A percentile compares a stretch with the other conserved stretches of the same genome.
Conservation (phyloP, 30 jellyfish, hydroid and myxozoan genomes). For the Morbakka virulenta region DNA sequence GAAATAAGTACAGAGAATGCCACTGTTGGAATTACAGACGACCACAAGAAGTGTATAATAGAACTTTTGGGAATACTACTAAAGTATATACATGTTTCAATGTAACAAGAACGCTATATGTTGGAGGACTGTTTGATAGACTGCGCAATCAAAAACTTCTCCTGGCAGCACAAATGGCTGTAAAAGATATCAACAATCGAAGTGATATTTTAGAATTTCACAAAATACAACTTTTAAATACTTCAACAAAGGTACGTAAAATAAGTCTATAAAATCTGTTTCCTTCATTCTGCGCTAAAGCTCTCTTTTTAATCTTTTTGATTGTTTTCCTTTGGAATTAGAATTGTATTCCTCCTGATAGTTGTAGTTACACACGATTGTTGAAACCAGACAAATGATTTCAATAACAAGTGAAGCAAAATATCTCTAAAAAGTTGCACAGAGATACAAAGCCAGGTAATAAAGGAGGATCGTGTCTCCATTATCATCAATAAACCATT, state of each 20-base stretch:
- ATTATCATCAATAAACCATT: no score
- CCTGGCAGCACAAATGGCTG: conserved; percentile 62
- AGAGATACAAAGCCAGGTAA: no score
- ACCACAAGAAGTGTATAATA: background rate
- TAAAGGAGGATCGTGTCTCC: no score
- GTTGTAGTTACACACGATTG: no score
- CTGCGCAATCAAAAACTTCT: conserved; percentile 10
- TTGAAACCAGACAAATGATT: no score
- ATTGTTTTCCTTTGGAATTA: no score
- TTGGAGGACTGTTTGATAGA: conserved; percentile 54
- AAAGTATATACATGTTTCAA: background rate
- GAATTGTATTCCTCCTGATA: no score
- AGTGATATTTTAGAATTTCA: conserved; percentile 23
- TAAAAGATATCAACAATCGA: conserved; percentile 48
- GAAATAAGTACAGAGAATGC: background rate
- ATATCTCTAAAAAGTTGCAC: no score
- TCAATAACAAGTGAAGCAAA: no score
- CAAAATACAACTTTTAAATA: conserved; percentile 31
- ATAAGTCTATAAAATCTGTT: no score
- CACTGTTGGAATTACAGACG: background rate
- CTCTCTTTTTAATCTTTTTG: no score
- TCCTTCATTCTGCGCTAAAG: no score
- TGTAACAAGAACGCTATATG: conserved; percentile 16
- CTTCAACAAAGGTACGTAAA: conserved; percentile 50
- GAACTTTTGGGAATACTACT: background rate